Evolutionary conservation across 2,797 vertebrate genomes (phyloP), one percentile per base, ranked within the genome.

Genomic region (Moxostoma hubbsi): DNA sequence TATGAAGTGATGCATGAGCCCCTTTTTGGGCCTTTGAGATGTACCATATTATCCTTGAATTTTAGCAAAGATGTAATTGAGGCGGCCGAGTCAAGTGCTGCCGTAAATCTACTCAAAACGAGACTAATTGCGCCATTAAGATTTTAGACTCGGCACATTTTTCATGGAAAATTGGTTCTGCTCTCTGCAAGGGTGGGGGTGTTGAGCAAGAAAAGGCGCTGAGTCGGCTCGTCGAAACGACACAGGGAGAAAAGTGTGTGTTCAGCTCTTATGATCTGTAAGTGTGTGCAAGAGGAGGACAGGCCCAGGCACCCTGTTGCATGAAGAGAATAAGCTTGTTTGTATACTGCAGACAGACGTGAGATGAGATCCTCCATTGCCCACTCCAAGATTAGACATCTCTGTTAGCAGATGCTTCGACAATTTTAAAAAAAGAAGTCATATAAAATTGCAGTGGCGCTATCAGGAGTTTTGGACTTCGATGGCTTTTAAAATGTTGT

Each of bases 181-280:
- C 83, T 83, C 81, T 72, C 77, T 24, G 53, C 13, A 54, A 80
- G 70, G 79, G 73, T 75, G 61, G 78, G 77, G 80, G 63, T 66
- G 49, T 11, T 0, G 36, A 50, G 46, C 6, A 18, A 66, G 47
- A 84, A 79, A 80, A 88, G 87, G 83, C 83, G 92, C 93, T 93
- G 93, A 94, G 85, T 94, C 88, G 86, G 91, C 93, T 13, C 79
- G 85, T 90, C 64, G 84, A 73, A 63, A 77, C 80, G 55, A 66
- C 36, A 46, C 49, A 13, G 50, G 36, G 68, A 85, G 80, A 85
- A 91, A 91, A 93, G 91, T 92, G 92, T 91, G 88, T 90, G 85
- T 91, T 93, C 93, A 92, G 93, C 93, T 91, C 87, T 90, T 89
- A 86, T 88, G 89, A 89, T 87, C 81, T 73, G 79, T 84, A 83